Percentiles rank a stretch among this genome's conserved stretches.
These are phyloP conservation scores for Sprattus sprattus DNA, from an alignment of 2,113 vertebrate species.

Conservation along the genomic window DNA sequence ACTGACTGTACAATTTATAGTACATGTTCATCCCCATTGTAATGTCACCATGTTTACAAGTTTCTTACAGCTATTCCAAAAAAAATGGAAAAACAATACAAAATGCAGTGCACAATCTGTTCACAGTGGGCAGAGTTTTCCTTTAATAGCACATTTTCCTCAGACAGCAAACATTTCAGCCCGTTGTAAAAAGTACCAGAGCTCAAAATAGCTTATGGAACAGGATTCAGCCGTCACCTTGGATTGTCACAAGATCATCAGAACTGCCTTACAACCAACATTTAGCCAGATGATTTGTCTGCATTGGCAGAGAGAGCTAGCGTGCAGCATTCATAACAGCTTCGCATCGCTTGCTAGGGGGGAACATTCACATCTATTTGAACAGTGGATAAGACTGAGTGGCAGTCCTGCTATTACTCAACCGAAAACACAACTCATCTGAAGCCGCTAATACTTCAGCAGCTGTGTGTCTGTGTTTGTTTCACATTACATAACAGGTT, in stretches of 20 bases:
- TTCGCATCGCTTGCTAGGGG: background rate
- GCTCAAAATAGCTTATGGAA: background rate
- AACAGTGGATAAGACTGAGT: background rate
- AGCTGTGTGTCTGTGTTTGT: background rate
- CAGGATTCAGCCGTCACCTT: background rate
- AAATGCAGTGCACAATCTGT: background rate
- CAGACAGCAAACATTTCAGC: too few species aligned
- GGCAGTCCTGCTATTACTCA: background rate
- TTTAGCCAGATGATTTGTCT: background rate
- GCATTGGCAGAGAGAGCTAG: background rate
- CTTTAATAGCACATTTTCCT: background rate
- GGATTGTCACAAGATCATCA: background rate
- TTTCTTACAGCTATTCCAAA: background rate
- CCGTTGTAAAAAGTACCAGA: background rate
- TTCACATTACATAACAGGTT: conserved; percentile 12
- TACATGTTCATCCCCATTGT: background rate
- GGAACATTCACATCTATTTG: background rate
- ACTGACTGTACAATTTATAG: background rate
- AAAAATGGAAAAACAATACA: background rate
- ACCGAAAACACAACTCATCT: background rate
- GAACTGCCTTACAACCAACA: background rate
- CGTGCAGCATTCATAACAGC: background rate
- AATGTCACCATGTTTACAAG: background rate
- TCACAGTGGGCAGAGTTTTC: background rate
- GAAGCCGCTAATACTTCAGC: background rate